A percentile compares a stretch with the other conserved stretches of the same genome.
Conservation (phyloP, 2,888 invertebrate genomes). For the Synanthedon tipuliformis region DNA sequence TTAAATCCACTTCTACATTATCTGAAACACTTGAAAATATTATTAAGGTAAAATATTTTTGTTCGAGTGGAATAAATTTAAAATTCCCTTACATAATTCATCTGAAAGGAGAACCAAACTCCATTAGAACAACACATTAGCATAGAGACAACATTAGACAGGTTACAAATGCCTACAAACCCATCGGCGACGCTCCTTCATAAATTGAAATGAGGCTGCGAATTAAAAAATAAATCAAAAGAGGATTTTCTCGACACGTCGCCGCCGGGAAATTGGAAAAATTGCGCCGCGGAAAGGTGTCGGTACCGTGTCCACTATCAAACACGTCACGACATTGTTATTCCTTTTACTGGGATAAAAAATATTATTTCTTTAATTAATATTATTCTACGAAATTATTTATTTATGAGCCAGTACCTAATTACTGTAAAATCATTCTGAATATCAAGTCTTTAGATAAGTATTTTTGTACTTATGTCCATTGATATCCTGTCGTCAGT, state of each 20-base stretch:
- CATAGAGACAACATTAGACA: constrained; percentile 49
- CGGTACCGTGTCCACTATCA: constrained; percentile 11
- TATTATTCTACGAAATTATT: too few relatives aligned
- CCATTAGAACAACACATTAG: constrained; percentile 31
- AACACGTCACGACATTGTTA: not conserved
- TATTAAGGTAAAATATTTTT: too few relatives aligned
- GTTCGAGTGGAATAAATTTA: too few relatives aligned
- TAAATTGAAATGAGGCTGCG: constrained; percentile 64
- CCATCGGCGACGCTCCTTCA: constrained; percentile 21
- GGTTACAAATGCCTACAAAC: constrained; percentile 55
- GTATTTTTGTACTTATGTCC: too few relatives aligned
- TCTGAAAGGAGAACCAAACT: constrained; percentile 7
- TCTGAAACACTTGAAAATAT: too few relatives aligned
- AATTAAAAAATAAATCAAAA: constrained; percentile 71
- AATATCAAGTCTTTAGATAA: too few relatives aligned
- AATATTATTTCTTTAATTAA: too few relatives aligned
- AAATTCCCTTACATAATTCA: not conserved
- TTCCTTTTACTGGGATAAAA: too few relatives aligned
- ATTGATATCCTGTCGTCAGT: too few relatives aligned
- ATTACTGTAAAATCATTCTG: too few relatives aligned
- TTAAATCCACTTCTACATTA: too few relatives aligned
- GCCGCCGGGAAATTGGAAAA: constrained; percentile 57
- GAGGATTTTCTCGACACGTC: constrained; percentile 63
- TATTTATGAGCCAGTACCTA: too few relatives aligned
- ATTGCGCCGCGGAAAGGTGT: constrained; percentile 9